These are phyloP conservation scores for Poeciliopsis retropinna DNA, from an alignment of 2,113 vertebrate genomes.

Conservation along the genomic window DNA sequence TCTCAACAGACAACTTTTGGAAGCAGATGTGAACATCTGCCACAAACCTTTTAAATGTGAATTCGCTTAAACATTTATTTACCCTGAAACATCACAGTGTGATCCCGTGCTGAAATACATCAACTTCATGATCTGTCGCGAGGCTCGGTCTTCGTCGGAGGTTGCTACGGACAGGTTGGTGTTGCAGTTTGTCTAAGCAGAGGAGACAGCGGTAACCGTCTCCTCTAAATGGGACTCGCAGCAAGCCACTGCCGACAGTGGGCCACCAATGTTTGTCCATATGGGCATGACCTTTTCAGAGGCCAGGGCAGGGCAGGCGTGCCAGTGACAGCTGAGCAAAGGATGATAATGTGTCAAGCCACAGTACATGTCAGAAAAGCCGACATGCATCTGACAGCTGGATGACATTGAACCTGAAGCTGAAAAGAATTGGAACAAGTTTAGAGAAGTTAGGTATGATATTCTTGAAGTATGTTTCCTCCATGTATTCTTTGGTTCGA, in stretches of 20 bases:
- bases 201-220: slow-evolving; percentile 64
- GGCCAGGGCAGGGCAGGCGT: slow-evolving; percentile 53
- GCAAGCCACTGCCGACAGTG: slow-evolving; percentile 67
- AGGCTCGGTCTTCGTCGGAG: slow-evolving; percentile 21
- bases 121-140: slow-evolving; percentile 17
- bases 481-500: not conserved
- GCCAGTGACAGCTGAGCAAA: slow-evolving; percentile 72
- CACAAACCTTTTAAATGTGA: slow-evolving; percentile 20
- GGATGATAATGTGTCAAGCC: slow-evolving; percentile 74
- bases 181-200: slow-evolving; percentile 48
- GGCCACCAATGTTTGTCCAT: slow-evolving; percentile 77
- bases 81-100: slow-evolving; percentile 57
- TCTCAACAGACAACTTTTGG: slow-evolving; percentile 35
- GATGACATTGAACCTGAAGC: slow-evolving; percentile 45
- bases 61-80: slow-evolving; percentile 50
- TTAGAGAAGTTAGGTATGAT: not conserved
- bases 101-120: slow-evolving; percentile 12
- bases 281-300: slow-evolving; percentile 61
- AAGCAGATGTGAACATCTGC: slow-evolving; percentile 39
- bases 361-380: slow-evolving; percentile 52
- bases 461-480: not conserved
- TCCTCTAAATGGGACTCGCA: slow-evolving; percentile 57
- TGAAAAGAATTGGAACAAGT: slow-evolving; percentile 10
- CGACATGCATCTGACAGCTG: slow-evolving; percentile 67
- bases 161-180: slow-evolving; percentile 40